Evolutionary conservation across 1,140 invertebrate genomes (phyloP).

Genomic region (Bombyx mori): DNA sequence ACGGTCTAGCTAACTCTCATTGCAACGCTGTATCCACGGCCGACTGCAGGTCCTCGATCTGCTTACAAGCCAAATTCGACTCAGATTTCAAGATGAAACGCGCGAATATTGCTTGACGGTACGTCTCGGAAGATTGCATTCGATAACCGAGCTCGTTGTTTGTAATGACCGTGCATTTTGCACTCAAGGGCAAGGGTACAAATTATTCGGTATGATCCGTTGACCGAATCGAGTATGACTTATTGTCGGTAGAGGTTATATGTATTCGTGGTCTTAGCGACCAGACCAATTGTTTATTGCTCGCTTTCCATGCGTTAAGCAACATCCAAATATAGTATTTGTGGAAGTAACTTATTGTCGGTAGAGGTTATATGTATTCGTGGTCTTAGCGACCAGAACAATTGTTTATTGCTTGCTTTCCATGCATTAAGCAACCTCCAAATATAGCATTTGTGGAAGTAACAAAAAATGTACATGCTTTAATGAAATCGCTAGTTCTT

Average conservation of each 20-base stretch:
- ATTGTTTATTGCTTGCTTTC: too few relatives aligned
- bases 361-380: constrained; percentile 24
- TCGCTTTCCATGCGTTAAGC: too few relatives aligned
- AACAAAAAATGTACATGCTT: too few relatives aligned
- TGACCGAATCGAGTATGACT: constrained; percentile 38
- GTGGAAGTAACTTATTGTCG: constrained; percentile 21
- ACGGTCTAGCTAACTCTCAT: constrained; percentile 59
- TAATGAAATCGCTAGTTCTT: too few relatives aligned
- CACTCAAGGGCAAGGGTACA: constrained; percentile 62
- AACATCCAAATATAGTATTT: too few relatives aligned
- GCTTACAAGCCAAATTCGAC: constrained; percentile 21
- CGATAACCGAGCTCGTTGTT: constrained; percentile 43
- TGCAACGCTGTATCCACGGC: constrained; percentile 37
- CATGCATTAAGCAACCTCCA: too few relatives aligned
- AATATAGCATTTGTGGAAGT: too few relatives aligned
- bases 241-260: constrained; percentile 23
- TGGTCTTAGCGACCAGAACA: constrained; percentile 12
- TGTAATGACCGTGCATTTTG: constrained; percentile 58
- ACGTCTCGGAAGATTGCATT: constrained; percentile 31
- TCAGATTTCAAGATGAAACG: constrained; percentile 13
- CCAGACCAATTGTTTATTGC: too few relatives aligned
- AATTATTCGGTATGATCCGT: constrained; percentile 47
- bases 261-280: constrained; percentile 27
- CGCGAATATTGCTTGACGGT: constrained; percentile 14
- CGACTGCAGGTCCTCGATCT: constrained; percentile 18